Conservation (phyloP, 2,888 invertebrate species). For the Lasioglossum leucozonium region DNA sequence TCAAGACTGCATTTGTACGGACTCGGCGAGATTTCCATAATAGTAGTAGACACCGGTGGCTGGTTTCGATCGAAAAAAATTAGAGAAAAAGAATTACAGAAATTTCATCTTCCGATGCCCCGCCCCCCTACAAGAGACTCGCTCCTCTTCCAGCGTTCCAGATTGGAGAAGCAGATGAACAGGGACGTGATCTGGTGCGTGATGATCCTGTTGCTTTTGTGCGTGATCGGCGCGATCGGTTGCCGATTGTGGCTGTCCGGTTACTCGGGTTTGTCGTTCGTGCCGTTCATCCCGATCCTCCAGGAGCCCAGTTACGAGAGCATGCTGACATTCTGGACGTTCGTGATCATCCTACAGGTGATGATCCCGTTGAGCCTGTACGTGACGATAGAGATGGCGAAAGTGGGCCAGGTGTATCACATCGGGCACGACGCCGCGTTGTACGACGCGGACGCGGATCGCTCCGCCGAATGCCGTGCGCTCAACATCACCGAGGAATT, state of each 20-base stretch:
- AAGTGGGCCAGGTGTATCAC: constrained; percentile 97
- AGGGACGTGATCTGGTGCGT: constrained; percentile 98
- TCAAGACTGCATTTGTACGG: not conserved
- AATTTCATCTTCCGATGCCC: no score
- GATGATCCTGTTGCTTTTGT: constrained; percentile 94
- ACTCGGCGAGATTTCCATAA: not conserved
- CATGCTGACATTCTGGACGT: constrained; percentile 96
- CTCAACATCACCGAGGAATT: constrained; percentile 98
- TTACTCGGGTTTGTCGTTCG: constrained; percentile 83
- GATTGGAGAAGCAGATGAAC: constrained; percentile 97
- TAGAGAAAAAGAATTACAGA: no score
- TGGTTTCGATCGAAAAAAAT: no score
- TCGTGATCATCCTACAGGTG: constrained; percentile 97
- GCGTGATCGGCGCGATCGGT: constrained; percentile 95
- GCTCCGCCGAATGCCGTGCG: constrained; percentile 94
- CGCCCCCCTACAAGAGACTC: no score
- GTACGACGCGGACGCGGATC: constrained; percentile 93
- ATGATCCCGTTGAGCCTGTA: constrained; percentile 99
- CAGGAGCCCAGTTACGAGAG: constrained; percentile 90
- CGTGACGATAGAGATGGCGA: constrained; percentile 98
- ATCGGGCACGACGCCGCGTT: constrained; percentile 96
- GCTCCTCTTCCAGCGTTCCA: constrained; percentile 91
- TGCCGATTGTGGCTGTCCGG: constrained; percentile 93
- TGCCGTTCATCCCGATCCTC: constrained; percentile 89
- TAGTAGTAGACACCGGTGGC: not conserved